phyloP scores from a whole-genome alignment of 2,888 invertebrate species.

The Aleiodes leptofemur region DNA sequence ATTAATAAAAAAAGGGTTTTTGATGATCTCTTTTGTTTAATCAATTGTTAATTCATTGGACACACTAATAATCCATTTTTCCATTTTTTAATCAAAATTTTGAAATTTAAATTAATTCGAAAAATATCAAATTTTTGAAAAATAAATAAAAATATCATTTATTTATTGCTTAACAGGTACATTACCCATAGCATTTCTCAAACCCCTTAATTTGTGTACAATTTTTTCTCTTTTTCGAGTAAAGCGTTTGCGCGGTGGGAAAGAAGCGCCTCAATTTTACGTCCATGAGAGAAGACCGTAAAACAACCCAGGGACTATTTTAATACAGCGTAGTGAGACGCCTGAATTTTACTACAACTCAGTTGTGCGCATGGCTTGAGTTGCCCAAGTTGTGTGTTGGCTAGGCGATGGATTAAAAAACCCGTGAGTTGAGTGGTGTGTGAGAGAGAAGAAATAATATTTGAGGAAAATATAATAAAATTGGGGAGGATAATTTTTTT shows the following conservation, averaged over 20 bases:
- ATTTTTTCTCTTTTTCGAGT: no score
- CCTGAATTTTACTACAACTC: constrained; percentile 60
- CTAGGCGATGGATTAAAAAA: constrained; percentile 40
- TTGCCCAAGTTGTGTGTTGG: constrained; percentile 30
- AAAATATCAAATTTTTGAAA: no score
- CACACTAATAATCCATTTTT: no score
- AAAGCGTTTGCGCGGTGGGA: background rate
- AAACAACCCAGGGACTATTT: constrained; percentile 65
- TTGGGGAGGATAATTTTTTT: constrained; percentile 44
- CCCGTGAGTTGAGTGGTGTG: constrained; percentile 50
- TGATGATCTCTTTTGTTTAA: background rate
- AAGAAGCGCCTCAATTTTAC: background rate
- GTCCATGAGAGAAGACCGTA: background rate
- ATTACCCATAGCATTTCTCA: no score
- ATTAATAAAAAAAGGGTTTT: background rate
- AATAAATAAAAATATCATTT: no score
- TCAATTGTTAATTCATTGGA: background rate
- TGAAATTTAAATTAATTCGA: no score
- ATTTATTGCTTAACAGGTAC: no score
- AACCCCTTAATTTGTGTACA: no score
- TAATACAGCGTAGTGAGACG: constrained; percentile 65
- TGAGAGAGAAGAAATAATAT: constrained; percentile 60
- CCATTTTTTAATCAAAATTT: no score
- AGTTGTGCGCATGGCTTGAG: constrained; percentile 71
- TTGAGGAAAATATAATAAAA: constrained; percentile 7